Conservation (phyloP, 1,140 invertebrate genomes). For the Drosophila pseudoobscura region DNA sequence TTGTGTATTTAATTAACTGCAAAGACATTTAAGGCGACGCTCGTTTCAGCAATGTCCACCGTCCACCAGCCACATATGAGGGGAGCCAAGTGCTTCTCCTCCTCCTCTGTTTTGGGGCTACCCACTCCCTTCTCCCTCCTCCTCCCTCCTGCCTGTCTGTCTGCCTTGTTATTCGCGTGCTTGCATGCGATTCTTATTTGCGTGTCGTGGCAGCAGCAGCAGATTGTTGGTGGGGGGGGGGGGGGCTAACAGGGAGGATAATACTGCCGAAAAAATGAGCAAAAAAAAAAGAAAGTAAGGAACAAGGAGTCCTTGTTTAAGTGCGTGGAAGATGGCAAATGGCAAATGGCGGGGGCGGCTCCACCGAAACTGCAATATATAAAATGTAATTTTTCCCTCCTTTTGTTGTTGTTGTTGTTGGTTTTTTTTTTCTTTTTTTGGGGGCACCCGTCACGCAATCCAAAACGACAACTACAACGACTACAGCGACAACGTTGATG, state of each 20-base stretch:
- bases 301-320: slow-evolving; percentile 42
- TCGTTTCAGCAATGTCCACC: slow-evolving; percentile 61
- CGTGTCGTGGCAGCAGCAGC: slow-evolving; percentile 58
- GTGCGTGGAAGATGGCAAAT: slow-evolving; percentile 50
- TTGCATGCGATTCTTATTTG: slow-evolving; percentile 75
- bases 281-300: slow-evolving; percentile 20
- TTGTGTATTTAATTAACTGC: slow-evolving; percentile 77
- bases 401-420: not conserved
- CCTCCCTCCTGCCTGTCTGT: not conserved
- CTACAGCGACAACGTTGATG: slow-evolving; percentile 57
- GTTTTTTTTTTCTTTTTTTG: slow-evolving; percentile 23
- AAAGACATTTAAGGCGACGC: slow-evolving; percentile 72
- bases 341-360: slow-evolving; percentile 8
- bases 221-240: slow-evolving; percentile 17
- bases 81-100: not conserved
- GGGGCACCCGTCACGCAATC: slow-evolving; percentile 46
- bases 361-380: slow-evolving; percentile 45
- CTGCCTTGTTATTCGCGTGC: slow-evolving; percentile 67
- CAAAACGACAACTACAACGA: slow-evolving; percentile 25
- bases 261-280: slow-evolving; percentile 48
- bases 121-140: not conserved
- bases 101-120: not conserved
- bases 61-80: not conserved
- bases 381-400: slow-evolving; percentile 67
- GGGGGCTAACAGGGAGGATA: not conserved